Percentiles rank a stretch among this genome's conserved stretches.
Evolutionary conservation across 2,797 vertebrate species (phyloP).

Genomic region (Adrianichthys oophorus): DNA sequence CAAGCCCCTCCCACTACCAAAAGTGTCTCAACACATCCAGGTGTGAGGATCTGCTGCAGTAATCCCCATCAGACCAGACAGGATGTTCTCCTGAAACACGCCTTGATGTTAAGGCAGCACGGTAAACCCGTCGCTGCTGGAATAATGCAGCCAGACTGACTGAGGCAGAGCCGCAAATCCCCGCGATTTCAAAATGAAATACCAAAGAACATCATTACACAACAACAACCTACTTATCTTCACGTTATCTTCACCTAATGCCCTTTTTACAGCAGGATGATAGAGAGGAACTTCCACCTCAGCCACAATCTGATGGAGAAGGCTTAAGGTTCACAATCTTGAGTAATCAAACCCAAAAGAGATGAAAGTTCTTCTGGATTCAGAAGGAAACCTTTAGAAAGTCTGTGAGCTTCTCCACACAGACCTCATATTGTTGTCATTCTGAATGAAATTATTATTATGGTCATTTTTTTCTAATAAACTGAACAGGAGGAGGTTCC

Average conservation of each 20-base stretch:
- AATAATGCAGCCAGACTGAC: background rate
- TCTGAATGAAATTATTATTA: too few relatives aligned
- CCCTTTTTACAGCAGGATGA: constrained; percentile 55
- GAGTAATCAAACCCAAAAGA: constrained; percentile 20
- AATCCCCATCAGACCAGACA: constrained; percentile 13
- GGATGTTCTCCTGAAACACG: constrained; percentile 4
- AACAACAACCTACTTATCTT: constrained; percentile 38
- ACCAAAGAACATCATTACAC: constrained; percentile 18
- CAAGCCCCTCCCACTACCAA: constrained; percentile 47
- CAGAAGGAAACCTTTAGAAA: background rate
- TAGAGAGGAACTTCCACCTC: constrained; percentile 35
- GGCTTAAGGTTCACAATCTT: constrained; percentile 65
- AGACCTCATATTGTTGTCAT: background rate
- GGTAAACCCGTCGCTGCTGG: too few relatives aligned
- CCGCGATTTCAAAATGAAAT: constrained; percentile 2
- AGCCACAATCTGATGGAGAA: constrained; percentile 44
- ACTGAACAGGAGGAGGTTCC: background rate
- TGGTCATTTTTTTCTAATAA: too few relatives aligned
- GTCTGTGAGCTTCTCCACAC: background rate
- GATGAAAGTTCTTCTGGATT: too few relatives aligned
- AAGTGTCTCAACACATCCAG: constrained; percentile 10
- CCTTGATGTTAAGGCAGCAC: background rate
- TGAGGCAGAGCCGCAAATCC: background rate
- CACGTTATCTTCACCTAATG: constrained; percentile 39
- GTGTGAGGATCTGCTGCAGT: constrained; percentile 30